phyloP scores from a whole-genome alignment of 1,140 invertebrate genomes.

The Drosophila nigrodunni region DNA sequence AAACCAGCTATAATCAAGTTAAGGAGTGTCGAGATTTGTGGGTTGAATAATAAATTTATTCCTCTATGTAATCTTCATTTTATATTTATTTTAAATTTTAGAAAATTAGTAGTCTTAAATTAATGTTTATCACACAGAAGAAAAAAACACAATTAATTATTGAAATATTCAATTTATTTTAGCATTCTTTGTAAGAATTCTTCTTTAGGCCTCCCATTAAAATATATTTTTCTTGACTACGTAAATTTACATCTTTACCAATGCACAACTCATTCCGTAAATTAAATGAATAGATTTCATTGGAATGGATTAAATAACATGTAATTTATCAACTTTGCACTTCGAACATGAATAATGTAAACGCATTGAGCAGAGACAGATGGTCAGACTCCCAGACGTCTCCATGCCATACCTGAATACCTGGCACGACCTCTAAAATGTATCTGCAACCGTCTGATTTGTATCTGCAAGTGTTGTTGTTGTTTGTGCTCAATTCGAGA shows the following conservation, averaged over 20 bases:
- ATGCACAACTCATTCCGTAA: not conserved
- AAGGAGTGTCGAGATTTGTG: not conserved
- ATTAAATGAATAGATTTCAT: not conserved
- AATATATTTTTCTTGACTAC: too few species aligned
- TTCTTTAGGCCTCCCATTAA: too few species aligned
- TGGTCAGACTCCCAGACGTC: not conserved
- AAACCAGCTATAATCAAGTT: not conserved
- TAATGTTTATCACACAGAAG: too few species aligned
- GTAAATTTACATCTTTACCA: too few species aligned
- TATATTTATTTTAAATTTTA: too few species aligned
- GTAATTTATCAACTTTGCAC: constrained; percentile 13
- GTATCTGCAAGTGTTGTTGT: constrained; percentile 32
- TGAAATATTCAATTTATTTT: too few species aligned
- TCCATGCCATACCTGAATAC: constrained; percentile 6
- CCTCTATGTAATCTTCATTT: too few species aligned
- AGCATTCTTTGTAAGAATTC: too few species aligned
- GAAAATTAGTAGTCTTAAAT: too few species aligned
- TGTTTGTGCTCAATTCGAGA: constrained; percentile 25
- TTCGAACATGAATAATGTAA: constrained; percentile 20
- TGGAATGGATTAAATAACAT: not conserved
- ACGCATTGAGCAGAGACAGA: constrained; percentile 9
- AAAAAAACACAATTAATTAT: too few species aligned
- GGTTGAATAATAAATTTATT: too few species aligned
- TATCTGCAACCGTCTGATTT: constrained; percentile 25
- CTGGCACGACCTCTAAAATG: constrained; percentile 24